Evolutionary conservation across 1,140 invertebrate species (phyloP), one percentile per base, ranked within the genome.

Genomic region (Elymnias hypermnestra): DNA sequence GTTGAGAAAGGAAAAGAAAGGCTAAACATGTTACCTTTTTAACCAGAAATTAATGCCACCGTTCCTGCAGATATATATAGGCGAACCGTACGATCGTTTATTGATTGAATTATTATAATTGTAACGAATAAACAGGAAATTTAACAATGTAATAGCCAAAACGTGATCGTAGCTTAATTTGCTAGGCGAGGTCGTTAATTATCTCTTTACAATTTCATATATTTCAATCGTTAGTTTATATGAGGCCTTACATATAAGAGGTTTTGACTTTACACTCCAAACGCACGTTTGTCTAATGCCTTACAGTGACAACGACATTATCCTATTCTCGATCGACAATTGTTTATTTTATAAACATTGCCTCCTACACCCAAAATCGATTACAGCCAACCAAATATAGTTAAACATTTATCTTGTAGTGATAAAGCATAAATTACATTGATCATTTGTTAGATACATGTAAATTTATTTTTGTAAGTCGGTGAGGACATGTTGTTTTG

Each of bases 311-410:
- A 72, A 63, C 66, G 72, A 75, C 68, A 75, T 58, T 72, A 68
- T 72, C 55, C 68, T 72, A 67, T 74, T 66, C 64, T 66, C 44
- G 57, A 75, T 75, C 61, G 56, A 60, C 65, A 67, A 58, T 75
- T 75, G 66, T 75, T 75, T 72, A 75, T 66, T 66, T 61, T 72
- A 63, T 55, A 65, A 72, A 72, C 72, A 72, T 41, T 47, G 47
- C 39, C 53, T 56, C 57, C 61, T 58, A 63, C 53, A 52, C 48
- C 12, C 40, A 40, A 40, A 26, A 22, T 3, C 8, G 41, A 36
- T 38, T 47, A 39, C 18, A 25, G 13, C 21, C 13, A 0, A 19
- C 2, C 7, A 26, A 21, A 10, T 2, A 18, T 1, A 21, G n/a
- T n/a, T n/a, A n/a, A n/a, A n/a, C n/a, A n/a, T n/a, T n/a, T n/a